Percentiles rank a stretch among this genome's conserved stretches.
These are phyloP conservation scores for Phania funesta DNA, from an alignment of 2,888 invertebrate species.

Conservation along the genomic window DNA sequence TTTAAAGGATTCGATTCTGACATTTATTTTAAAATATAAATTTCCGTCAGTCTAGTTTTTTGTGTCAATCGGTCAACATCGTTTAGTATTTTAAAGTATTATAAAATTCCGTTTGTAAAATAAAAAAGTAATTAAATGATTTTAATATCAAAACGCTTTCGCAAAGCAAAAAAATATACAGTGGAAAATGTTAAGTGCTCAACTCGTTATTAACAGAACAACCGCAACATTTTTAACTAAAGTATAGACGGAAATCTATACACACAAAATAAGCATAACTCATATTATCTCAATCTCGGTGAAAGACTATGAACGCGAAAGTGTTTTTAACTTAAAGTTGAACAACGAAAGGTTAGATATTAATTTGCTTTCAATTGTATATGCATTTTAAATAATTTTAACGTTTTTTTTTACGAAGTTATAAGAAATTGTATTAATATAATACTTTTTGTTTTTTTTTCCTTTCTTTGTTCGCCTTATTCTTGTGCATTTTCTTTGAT, in stretches of 20 bases:
- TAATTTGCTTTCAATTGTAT: not conserved
- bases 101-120: constrained; percentile 10
- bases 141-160: not conserved
- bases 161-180: not conserved
- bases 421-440: not conserved
- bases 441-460: not conserved
- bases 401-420: not conserved
- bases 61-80: constrained; percentile 39
- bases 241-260: constrained; percentile 39
- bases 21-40: constrained; percentile 18
- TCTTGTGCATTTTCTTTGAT: not conserved
- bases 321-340: not conserved
- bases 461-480: constrained; percentile 3
- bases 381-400: not conserved
- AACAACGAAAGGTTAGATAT: not conserved
- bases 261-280: constrained; percentile 60
- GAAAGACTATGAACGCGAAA: constrained; percentile 5
- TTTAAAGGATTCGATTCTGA: constrained; percentile 27
- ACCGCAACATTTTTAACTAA: constrained; percentile 22
- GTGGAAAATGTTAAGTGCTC: not conserved
- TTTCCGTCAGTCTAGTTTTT: constrained; percentile 55
- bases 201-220: not conserved
- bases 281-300: not conserved
- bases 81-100: not conserved
- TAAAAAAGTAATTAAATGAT: not conserved